A percentile compares a stretch with the other conserved stretches of the same genome.
phyloP scores from a whole-genome alignment of 2,888 invertebrate species.

The Drosophila siamana region DNA sequence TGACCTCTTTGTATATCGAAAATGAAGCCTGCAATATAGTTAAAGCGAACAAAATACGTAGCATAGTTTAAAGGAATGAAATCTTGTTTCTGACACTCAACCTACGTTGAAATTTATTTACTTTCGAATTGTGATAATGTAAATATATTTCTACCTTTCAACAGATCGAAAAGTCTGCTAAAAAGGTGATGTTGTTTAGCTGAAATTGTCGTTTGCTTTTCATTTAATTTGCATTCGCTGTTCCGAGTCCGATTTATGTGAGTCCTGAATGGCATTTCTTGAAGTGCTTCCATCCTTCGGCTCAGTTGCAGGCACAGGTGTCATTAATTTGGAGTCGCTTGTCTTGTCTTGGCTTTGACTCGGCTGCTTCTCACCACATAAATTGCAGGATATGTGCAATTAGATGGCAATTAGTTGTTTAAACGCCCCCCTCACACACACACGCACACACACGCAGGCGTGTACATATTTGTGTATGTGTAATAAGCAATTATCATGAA shows the following conservation, averaged over 20 bases:
- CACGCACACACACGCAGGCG: slow-evolving; percentile 21
- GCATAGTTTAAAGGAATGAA: no score
- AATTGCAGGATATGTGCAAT: slow-evolving; percentile 58
- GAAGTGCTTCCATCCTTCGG: neutral
- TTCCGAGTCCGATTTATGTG: neutral
- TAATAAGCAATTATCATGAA: slow-evolving; percentile 82
- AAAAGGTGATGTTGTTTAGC: no score
- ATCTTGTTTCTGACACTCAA: no score
- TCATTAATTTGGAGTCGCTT: slow-evolving; percentile 33
- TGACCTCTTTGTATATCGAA: no score
- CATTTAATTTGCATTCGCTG: neutral
- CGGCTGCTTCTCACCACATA: slow-evolving; percentile 38
- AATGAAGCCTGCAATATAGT: no score
- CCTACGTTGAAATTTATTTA: no score
- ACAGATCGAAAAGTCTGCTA: no score
- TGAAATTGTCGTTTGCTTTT: neutral
- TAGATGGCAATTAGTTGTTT: slow-evolving; percentile 65
- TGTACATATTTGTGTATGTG: slow-evolving; percentile 61
- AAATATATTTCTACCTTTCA: no score
- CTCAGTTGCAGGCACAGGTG: slow-evolving; percentile 25
- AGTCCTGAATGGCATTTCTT: slow-evolving; percentile 2
- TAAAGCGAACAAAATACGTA: no score
- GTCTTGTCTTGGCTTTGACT: slow-evolving; percentile 30
- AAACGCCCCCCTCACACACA: slow-evolving; percentile 42
- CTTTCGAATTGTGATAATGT: no score